phyloP scores from a whole-genome alignment of 2,888 invertebrate genomes.

The Tenodera sinensis region DNA sequence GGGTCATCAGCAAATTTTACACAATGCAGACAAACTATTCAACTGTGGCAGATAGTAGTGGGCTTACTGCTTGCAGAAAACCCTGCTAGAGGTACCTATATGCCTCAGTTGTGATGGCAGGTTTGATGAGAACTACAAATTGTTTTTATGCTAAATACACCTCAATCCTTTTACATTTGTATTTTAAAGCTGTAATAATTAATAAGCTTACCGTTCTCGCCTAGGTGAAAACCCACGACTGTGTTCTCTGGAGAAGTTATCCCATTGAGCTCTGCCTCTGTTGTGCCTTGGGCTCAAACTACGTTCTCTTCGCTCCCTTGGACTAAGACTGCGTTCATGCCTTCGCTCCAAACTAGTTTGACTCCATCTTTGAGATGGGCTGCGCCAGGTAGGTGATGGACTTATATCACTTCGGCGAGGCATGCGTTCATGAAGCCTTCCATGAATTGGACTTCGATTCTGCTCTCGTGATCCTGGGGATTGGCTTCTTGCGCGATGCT shows the following conservation, averaged over 20 bases:
- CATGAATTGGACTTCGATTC: no score
- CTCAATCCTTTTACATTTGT: no score
- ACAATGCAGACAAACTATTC: no score
- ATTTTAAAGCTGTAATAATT: background rate
- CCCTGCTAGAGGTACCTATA: no score
- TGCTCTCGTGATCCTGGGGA: background rate
- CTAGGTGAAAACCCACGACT: background rate
- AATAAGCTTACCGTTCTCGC: background rate
- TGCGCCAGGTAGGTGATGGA: background rate
- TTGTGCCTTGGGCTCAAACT: background rate
- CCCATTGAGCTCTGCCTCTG: background rate
- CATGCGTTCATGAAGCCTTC: background rate
- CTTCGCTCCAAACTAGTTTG: background rate
- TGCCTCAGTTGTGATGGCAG: no score
- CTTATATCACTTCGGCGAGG: background rate
- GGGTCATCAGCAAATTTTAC: no score
- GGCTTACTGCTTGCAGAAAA: no score
- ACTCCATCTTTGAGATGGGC: background rate
- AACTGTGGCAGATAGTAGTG: no score
- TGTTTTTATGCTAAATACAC: no score
- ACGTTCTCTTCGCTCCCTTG: background rate
- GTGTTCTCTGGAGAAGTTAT: conserved; percentile 4
- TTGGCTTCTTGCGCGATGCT: background rate
- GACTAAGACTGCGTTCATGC: background rate
- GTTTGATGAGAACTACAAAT: no score